Conservation (phyloP, 2,113 vertebrate genomes). For the Sprattus sprattus region DNA sequence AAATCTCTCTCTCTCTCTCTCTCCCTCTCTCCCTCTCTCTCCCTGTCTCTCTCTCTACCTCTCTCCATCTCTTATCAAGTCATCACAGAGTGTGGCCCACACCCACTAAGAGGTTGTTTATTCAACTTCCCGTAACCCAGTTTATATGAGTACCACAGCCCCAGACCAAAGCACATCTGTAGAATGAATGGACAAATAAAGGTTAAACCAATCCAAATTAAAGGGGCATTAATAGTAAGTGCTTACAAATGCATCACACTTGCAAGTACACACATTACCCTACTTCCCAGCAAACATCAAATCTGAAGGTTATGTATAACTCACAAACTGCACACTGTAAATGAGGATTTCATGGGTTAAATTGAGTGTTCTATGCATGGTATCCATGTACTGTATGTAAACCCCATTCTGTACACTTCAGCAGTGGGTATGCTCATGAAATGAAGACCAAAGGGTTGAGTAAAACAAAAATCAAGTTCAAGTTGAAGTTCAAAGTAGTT, state of each 20-base stretch:
- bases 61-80: constrained; percentile 8
- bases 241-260: background rate
- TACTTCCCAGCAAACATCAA: background rate
- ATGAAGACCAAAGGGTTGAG: background rate
- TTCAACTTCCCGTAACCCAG: background rate
- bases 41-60: constrained; percentile 1
- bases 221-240: background rate
- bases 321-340: background rate
- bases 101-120: background rate
- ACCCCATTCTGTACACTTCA: no score
- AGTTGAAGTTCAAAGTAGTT: no score
- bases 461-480: no score
- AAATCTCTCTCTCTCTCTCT: no score
- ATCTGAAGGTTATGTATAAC: background rate
- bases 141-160: background rate
- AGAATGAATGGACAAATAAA: background rate
- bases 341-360: no score
- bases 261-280: background rate
- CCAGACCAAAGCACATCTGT: background rate
- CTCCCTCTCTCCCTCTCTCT: background rate
- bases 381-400: no score
- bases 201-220: background rate
- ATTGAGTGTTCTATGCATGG: no score
- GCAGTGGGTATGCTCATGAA: background rate
- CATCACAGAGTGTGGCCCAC: background rate